Base-by-base conservation (phyloP, 2,113 vertebrate genomes). In the Trogon melanurus region DNA sequence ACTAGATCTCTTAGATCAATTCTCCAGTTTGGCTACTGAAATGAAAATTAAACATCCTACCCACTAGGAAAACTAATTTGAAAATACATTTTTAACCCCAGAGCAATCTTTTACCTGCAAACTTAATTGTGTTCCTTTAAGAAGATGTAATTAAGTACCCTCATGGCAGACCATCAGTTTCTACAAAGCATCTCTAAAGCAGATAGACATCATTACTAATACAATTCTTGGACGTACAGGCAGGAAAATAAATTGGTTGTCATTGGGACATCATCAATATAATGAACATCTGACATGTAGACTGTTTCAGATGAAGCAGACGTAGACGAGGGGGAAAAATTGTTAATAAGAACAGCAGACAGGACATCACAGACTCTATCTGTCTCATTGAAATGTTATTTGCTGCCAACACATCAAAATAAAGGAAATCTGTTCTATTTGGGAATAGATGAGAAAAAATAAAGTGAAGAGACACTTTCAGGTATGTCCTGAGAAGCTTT, bases 211-310 rank as follows among this genome's bases (percentile, higher is more conserved):
- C 93, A 84, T 96, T 96, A 92, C 90, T 95, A 95, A 96, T 93
- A 79, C 71, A 94, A 76, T 95, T 93, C 80, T 61, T 91, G 51
- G 90, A 91, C 80, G 79, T 89, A 84, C 82, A 96, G 92, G 92
- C 95, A 94, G 93, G 84, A 96, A 93, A 97, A 97, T 95, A 96
- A 97, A 97, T 95, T 83, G 88, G 76, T 93, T 96, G 97, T 96
- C 94, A 81, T 74, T 96, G 95, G 96, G 75, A 71, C 83, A 87
- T 92, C 95, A 82, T 95, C 90, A 95, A 85, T 91, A 79, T 89
- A 96, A 96, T 89, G 94, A 95, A 92, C 74, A 74, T 92, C 78
- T 92, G 95, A 96, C 83, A 91, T 81, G 80, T 54, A 62, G 61
- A 54, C 89, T 38, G 92, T 90, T 96, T 94, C 89, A 61, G 80